phyloP scores from a whole-genome alignment of 2,113 vertebrate species.

The Silurus meridionalis region DNA sequence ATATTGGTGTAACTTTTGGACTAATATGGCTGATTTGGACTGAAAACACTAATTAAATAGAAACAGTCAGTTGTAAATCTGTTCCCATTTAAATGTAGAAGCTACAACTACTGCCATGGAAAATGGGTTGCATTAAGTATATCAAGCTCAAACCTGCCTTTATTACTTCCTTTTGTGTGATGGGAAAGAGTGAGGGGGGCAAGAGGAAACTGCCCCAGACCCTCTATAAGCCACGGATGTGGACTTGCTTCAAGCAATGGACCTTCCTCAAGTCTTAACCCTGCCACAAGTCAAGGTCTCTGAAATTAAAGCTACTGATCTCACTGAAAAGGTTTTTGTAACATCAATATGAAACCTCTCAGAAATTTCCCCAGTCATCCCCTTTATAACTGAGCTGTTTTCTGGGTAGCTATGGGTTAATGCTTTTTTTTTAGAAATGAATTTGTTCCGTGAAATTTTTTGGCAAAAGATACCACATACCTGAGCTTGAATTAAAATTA shows the following conservation, averaged over 20 bases:
- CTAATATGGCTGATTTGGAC: background rate
- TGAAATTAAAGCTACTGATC: background rate
- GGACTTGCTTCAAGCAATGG: background rate
- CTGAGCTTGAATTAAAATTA: slow-evolving; percentile 2
- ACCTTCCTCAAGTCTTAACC: background rate
- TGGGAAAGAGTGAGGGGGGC: background rate
- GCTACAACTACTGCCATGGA: background rate
- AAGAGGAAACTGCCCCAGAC: background rate
- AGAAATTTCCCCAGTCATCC: background rate
- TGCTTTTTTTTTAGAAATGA: background rate
- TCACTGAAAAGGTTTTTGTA: background rate
- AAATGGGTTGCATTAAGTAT: background rate
- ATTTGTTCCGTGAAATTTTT: background rate
- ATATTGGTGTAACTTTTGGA: background rate
- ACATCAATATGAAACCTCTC: background rate
- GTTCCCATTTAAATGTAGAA: background rate
- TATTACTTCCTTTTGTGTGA: background rate
- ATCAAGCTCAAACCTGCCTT: background rate
- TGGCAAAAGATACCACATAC: background rate
- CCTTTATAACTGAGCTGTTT: background rate
- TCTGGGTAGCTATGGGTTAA: background rate
- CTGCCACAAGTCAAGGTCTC: background rate
- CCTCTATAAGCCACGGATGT: no score
- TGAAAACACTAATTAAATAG: background rate
- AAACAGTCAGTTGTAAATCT: background rate